Evolutionary conservation across 2,888 invertebrate species (phyloP).

Genomic region (Enchytraeus crypticus): DNA sequence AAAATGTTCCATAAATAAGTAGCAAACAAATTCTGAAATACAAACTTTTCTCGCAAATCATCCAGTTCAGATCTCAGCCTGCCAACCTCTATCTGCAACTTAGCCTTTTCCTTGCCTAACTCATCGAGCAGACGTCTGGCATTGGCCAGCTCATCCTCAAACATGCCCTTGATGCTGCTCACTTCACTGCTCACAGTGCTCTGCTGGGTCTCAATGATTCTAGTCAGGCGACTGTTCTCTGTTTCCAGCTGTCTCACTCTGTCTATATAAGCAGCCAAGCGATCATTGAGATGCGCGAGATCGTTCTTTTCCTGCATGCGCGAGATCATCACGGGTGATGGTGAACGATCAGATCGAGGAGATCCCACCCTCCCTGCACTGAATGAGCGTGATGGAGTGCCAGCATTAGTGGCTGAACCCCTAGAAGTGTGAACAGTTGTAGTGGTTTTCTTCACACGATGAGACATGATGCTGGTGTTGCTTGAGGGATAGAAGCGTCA

Average conservation of each 20-base stretch:
- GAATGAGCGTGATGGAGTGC: too few relatives aligned
- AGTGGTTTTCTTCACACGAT: too few relatives aligned
- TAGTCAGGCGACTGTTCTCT: conserved; percentile 60
- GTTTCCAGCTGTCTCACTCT: conserved; percentile 80
- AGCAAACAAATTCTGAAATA: too few relatives aligned
- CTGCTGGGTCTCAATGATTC: conserved; percentile 52
- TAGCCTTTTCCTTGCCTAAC: conserved; percentile 82
- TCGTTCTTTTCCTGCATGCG: conserved; percentile 89
- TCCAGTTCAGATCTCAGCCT: conserved; percentile 41
- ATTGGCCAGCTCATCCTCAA: conserved; percentile 82
- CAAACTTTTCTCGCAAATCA: conserved; percentile 43
- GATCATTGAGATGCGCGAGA: conserved; percentile 85
- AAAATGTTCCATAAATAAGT: too few relatives aligned
- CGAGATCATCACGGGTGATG: conserved; percentile 70
- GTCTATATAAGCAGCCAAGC: conserved; percentile 91
- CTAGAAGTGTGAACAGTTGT: too few relatives aligned
- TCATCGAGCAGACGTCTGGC: conserved; percentile 84
- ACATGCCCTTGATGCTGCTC: conserved; percentile 78
- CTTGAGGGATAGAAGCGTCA: too few relatives aligned
- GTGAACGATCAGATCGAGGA: conserved; percentile 27
- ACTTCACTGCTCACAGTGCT: conserved; percentile 81
- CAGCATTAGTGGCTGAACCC: too few relatives aligned
- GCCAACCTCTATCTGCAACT: conserved; percentile 75
- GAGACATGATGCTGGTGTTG: too few relatives aligned
- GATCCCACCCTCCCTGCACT: too few relatives aligned